Base-by-base conservation (phyloP, 2,888 invertebrate species). In the Aspidapion aeneum region DNA sequence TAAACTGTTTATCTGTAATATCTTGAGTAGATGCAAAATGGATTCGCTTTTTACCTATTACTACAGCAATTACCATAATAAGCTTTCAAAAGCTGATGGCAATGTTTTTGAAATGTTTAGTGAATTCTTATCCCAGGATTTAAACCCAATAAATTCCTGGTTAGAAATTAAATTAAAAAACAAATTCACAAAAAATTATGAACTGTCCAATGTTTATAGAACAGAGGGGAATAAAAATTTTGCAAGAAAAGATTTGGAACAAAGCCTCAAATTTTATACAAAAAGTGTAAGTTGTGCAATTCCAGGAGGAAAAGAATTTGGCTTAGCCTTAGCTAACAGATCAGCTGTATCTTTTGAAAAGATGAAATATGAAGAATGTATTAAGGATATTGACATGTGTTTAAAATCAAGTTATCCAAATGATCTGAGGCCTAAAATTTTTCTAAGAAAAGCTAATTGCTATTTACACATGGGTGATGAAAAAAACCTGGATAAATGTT, bases 291-390 rank as follows among this genome's bases (percentile, higher is more conserved):
- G 84, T 60, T 85, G 82, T 73, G 87, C 90, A 2, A 77, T 81
- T 16, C 81, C 81, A 48, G 77, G 82, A 22, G 83, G 84, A 55
- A 78, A 83, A 12, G 85, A 86, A 77, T 85, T 86, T 69, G 80
- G 86, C 0, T 74, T 88, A 57, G 89, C 89, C 0, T 77, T 88
- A 60, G 89, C 87, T 0, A 90, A 90, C 71, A 82, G 90, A 74
- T 90, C 90, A 12, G 90, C 89, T 18, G 84, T 86, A 7, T 80
- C 87, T 55, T 82, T 86, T 71, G 82, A 85, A 69, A 74, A 88
- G 74, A 82, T 83, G 62, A 81, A 82, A 71, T 89, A 82, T 77
- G 74, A 86, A 81, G 89, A 87, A 57, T 87, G 88, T 70, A 72
- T 90, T 21, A 77, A 81, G 64, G 90, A 91, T 76, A 84, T 89